These are phyloP conservation scores for Anoplolepis gracilipes DNA, from an alignment of 1,140 invertebrate genomes.

Conservation along the genomic window DNA sequence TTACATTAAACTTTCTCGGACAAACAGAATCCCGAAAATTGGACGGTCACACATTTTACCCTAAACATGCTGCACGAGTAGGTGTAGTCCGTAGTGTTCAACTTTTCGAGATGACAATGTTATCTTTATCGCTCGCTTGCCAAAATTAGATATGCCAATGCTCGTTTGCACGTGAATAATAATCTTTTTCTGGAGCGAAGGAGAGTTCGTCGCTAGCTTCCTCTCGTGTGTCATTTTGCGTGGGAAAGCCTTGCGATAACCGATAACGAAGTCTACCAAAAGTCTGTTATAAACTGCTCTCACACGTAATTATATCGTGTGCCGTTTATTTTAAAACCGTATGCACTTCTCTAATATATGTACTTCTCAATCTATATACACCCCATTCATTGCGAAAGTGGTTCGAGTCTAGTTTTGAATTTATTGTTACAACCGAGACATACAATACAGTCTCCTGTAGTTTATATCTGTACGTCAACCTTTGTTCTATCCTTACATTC, in stretches of 20 bases:
- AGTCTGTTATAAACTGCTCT: not conserved
- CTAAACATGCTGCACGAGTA: not conserved
- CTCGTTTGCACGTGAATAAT: slow-evolving; percentile 31
- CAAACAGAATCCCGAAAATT: not conserved
- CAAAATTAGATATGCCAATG: not conserved
- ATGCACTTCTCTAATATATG: no score
- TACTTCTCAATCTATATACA: no score
- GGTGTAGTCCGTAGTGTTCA: not conserved
- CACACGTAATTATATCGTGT: not conserved
- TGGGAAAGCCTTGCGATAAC: slow-evolving; percentile 60
- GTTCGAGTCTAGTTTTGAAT: not conserved
- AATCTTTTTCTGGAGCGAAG: slow-evolving; percentile 52
- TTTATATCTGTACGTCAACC: not conserved
- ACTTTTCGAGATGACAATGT: not conserved
- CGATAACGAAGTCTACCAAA: slow-evolving; percentile 24
- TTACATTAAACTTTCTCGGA: slow-evolving; percentile 36
- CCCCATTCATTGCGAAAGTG: not conserved
- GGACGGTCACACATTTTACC: not conserved
- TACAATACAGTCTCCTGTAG: not conserved
- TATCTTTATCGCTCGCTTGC: slow-evolving; percentile 9
- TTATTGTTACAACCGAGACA: not conserved
- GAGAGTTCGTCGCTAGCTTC: slow-evolving; percentile 59
- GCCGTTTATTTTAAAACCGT: not conserved
- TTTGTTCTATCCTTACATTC: not conserved
- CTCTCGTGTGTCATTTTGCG: slow-evolving; percentile 66